A percentile compares a stretch with the other conserved stretches of the same genome.
phyloP scores from a whole-genome alignment of 2,797 vertebrate genomes.

The Fistularia commersonii region DNA sequence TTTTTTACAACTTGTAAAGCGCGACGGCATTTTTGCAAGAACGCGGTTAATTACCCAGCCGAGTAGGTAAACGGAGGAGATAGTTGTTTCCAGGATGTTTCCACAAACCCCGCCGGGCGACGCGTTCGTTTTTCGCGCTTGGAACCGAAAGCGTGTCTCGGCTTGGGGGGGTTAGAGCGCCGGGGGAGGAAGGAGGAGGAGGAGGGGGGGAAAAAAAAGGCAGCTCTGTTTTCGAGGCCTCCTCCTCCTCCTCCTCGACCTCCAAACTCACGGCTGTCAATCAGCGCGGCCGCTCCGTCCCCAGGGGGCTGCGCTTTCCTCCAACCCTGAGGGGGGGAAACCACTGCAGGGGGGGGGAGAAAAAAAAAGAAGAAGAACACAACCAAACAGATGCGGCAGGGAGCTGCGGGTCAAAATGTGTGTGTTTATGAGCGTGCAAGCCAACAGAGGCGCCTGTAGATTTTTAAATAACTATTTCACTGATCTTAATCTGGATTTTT shows the following conservation, averaged over 20 bases:
- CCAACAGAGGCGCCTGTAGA: constrained; percentile 48
- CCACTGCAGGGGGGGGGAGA: constrained; percentile 39
- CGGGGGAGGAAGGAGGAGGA: constrained; percentile 49
- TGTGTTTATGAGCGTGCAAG: constrained; percentile 24
- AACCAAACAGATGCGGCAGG: constrained; percentile 68
- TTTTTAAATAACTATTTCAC: constrained; percentile 17
- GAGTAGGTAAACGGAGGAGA: too few species aligned
- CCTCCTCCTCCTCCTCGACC: too few species aligned
- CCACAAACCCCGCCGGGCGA: constrained; percentile 19
- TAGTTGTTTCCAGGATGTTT: constrained; percentile 44
- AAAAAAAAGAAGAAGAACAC: constrained; percentile 59
- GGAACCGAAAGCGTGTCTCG: constrained; percentile 46
- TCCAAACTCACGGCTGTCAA: constrained; percentile 80
- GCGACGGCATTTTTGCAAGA: constrained; percentile 44
- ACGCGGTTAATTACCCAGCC: constrained; percentile 57
- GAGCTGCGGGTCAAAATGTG: constrained; percentile 58
- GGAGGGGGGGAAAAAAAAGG: constrained; percentile 42
- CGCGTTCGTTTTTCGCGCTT: constrained; percentile 21
- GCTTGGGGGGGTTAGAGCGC: constrained; percentile 36
- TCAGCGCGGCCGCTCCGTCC: constrained; percentile 70
- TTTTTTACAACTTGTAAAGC: constrained; percentile 57
- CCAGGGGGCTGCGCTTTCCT: constrained; percentile 67
- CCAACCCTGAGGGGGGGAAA: constrained; percentile 35
- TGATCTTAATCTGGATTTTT: too few species aligned
- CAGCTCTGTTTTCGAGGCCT: constrained; percentile 69